Conservation (phyloP, 1,140 invertebrate species). For the Sarcophaga peregrina region DNA sequence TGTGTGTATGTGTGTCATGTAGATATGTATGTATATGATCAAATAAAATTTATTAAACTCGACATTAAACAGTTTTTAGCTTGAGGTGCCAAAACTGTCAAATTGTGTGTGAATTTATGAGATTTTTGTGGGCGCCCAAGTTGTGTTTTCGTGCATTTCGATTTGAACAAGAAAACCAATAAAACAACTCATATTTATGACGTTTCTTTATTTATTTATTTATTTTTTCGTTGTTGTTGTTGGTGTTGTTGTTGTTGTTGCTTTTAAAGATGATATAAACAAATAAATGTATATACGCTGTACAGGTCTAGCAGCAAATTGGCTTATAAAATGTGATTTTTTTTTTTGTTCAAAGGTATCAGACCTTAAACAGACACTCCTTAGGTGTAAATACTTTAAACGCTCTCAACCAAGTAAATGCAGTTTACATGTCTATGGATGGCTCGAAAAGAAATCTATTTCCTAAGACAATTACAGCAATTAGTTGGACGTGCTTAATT, state of each 20-base stretch:
- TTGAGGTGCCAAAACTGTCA: constrained; percentile 33
- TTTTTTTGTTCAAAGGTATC: neutral
- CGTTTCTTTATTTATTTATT: neutral
- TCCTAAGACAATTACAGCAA: no score
- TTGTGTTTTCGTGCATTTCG: neutral
- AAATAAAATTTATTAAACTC: neutral
- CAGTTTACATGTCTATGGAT: no score
- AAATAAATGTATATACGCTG: neutral
- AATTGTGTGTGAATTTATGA: constrained; percentile 30
- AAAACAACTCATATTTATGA: neutral
- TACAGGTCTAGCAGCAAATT: neutral
- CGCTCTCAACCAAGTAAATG: no score
- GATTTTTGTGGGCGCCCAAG: constrained; percentile 25
- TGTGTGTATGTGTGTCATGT: neutral
- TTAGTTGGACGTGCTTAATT: no score
- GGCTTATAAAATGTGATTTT: neutral
- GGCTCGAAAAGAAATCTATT: no score
- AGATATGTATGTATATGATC: no score
- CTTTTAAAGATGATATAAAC: no score
- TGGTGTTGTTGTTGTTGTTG: no score
- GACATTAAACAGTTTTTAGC: neutral
- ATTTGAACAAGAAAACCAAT: neutral
- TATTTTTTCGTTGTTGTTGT: no score
- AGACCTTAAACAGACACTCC: neutral
- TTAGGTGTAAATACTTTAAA: neutral